These are phyloP conservation scores for Hippoglossus stenolepis DNA, from an alignment of 2,113 vertebrate species.

Conservation along the genomic window DNA sequence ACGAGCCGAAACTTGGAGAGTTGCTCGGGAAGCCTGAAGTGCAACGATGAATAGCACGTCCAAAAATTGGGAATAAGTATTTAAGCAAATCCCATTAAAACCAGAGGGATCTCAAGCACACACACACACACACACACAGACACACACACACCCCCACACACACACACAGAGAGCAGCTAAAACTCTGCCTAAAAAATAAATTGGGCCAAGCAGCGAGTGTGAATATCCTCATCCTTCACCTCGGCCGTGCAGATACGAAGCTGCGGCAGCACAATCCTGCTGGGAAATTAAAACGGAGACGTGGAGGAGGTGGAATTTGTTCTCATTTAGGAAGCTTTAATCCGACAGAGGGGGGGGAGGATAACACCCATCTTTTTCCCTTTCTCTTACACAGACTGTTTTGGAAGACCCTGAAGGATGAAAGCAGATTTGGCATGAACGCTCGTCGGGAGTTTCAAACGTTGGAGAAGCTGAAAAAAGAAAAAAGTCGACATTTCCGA, in stretches of 20 bases:
- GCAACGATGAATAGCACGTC: neutral
- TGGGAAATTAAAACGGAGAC: constrained; percentile 74
- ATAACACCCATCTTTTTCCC: neutral
- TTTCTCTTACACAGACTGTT: constrained; percentile 34
- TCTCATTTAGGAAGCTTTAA: constrained; percentile 73
- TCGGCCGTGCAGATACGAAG: constrained; percentile 47
- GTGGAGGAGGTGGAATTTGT: constrained; percentile 67
- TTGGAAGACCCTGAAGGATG: constrained; percentile 46
- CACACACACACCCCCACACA: constrained; percentile 21
- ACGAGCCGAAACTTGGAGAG: neutral
- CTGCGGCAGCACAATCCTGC: constrained; percentile 55
- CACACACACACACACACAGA: constrained; percentile 8
- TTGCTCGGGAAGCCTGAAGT: neutral
- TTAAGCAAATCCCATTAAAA: constrained; percentile 41
- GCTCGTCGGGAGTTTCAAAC: neutral
- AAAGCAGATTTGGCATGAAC: constrained; percentile 53
- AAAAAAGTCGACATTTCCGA: neutral
- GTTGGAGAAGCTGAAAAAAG: constrained; percentile 23
- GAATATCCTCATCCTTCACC: constrained; percentile 69
- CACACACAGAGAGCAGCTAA: neutral
- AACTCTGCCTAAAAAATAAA: constrained; percentile 45
- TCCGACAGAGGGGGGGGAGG: constrained; percentile 49
- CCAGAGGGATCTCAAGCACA: constrained; percentile 16
- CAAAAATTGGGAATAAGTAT: constrained; percentile 16
- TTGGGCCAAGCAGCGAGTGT: constrained; percentile 57